Evolutionary conservation across 1,140 invertebrate genomes (phyloP).

Genomic region (Periplaneta americana): DNA sequence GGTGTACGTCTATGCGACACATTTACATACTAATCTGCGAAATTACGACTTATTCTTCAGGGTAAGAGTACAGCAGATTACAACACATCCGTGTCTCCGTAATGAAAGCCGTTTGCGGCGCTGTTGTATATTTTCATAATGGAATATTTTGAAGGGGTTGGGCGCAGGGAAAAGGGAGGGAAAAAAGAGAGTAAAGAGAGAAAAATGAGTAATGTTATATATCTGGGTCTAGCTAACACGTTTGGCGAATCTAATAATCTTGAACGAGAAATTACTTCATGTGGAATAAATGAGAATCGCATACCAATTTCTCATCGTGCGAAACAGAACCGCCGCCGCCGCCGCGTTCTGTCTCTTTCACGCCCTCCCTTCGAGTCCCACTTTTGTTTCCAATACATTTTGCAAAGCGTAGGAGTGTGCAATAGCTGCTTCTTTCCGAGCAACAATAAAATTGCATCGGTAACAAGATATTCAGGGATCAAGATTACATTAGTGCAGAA

Average conservation of each 20-base stretch:
- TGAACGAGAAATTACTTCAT: neutral
- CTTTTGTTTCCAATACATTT: neutral
- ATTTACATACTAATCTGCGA: too few species aligned
- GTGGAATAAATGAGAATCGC: neutral
- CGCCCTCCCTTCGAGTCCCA: neutral
- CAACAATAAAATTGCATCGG: too few species aligned
- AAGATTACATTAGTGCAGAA: too few species aligned
- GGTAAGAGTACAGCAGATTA: neutral
- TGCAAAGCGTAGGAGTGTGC: too few species aligned
- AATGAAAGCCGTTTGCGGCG: neutral
- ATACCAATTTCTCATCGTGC: neutral
- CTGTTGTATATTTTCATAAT: neutral
- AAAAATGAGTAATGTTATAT: neutral
- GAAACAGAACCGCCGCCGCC: too few species aligned
- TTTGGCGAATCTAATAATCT: neutral
- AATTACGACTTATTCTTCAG: too few species aligned
- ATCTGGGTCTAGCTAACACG: neutral
- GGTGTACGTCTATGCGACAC: too few species aligned
- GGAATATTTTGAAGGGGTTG: neutral
- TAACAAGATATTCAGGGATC: too few species aligned
- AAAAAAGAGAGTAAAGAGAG: neutral
- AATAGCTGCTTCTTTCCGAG: too few species aligned
- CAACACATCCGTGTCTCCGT: neutral
- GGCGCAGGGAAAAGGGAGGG: too few species aligned
- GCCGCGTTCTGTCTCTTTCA: too few species aligned